Evolutionary conservation across 2,888 invertebrate genomes (phyloP).

Genomic region (Parnassius apollo): DNA sequence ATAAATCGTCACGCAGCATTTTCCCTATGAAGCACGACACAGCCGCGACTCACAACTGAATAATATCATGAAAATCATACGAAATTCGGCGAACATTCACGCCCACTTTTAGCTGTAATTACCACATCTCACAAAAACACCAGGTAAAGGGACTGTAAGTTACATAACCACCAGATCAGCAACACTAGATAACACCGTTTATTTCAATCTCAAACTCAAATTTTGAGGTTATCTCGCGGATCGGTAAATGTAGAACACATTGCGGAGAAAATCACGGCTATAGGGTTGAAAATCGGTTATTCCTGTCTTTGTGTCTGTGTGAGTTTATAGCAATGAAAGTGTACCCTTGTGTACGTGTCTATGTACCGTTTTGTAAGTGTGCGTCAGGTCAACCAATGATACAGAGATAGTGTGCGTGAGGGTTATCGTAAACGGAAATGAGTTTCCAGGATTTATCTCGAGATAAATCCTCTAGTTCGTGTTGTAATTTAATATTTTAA

Average conservation of each 20-base stretch:
- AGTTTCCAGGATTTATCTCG: conserved; percentile 38
- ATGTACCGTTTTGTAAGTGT: conserved; percentile 41
- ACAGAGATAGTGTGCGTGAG: conserved; percentile 49
- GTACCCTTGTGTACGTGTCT: conserved; percentile 25
- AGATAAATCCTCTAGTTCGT: conserved; percentile 28
- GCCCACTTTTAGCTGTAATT: conserved; percentile 2
- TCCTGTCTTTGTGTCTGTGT: conserved; percentile 48
- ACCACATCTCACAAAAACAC: background rate
- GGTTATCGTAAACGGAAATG: conserved; percentile 37
- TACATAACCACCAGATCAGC: conserved; percentile 14
- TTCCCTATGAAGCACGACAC: conserved; percentile 29
- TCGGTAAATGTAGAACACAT: conserved; percentile 71
- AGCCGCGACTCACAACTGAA: conserved; percentile 30
- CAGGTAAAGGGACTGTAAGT: background rate
- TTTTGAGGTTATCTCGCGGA: conserved; percentile 75
- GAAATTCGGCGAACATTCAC: conserved; percentile 29
- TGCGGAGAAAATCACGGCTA: conserved; percentile 47
- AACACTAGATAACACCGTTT: conserved; percentile 45
- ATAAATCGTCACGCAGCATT: conserved; percentile 37
- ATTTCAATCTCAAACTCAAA: conserved; percentile 53
- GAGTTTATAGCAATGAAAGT: conserved; percentile 36
- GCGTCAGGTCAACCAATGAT: conserved; percentile 32
- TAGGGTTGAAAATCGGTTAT: conserved; percentile 61
- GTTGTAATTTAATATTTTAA: background rate
- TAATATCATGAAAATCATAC: conserved; percentile 37